Percentiles rank a stretch among this genome's conserved stretches.
These are phyloP conservation scores for Ctenodactylus gundi DNA, from an alignment of 2,113 vertebrate genomes.

Conservation along the genomic window DNA sequence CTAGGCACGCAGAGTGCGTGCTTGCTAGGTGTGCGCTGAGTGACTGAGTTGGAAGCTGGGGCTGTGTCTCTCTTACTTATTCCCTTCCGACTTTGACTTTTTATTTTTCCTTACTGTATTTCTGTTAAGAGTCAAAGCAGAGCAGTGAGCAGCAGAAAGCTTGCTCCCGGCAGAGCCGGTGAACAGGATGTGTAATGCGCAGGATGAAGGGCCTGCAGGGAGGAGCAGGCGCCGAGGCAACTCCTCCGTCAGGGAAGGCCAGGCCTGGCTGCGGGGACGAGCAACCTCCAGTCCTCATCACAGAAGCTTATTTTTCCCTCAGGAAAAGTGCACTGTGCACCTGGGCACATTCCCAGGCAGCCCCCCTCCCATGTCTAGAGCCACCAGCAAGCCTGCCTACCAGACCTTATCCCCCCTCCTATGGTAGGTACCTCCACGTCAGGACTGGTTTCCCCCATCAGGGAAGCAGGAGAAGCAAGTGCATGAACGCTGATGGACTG, in stretches of 20 bases:
- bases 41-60: not conserved
- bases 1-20: too few relatives aligned
- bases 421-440: not conserved
- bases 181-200: not conserved
- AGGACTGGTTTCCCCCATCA: not conserved
- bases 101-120: not conserved
- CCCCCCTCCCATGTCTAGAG: not conserved
- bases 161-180: not conserved
- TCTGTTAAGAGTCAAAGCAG: not conserved
- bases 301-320: not conserved
- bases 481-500: not conserved
- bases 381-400: not conserved
- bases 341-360: not conserved
- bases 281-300: not conserved
- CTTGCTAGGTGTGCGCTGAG: not conserved
- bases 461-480: not conserved
- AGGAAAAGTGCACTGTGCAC: not conserved
- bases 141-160: not conserved
- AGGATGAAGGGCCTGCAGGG: not conserved
- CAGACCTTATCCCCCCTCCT: not conserved
- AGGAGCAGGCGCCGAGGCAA: not conserved
- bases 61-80: not conserved
- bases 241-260: not conserved
- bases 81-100: not conserved
- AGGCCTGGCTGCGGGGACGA: slow-evolving; percentile 10